phyloP scores from a whole-genome alignment of 2,888 invertebrate species.

The Venusia cambrica region DNA sequence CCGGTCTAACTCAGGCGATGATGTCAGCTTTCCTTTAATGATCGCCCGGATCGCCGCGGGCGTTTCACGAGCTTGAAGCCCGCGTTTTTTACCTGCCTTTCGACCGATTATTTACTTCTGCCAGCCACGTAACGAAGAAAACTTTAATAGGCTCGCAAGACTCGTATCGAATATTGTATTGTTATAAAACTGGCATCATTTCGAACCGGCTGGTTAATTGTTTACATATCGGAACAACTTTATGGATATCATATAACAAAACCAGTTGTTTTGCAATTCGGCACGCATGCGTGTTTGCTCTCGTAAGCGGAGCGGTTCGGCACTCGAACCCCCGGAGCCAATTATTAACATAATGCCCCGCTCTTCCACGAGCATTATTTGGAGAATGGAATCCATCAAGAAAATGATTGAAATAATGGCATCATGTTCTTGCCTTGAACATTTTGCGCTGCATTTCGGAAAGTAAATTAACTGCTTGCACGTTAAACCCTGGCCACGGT shows the following conservation, averaged over 20 bases:
- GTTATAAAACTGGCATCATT: conserved; percentile 34
- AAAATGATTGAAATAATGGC: conserved; percentile 63
- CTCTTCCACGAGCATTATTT: conserved; percentile 61
- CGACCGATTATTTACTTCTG: conserved; percentile 37
- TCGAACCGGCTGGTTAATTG: conserved; percentile 36
- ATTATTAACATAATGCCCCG: conserved; percentile 61
- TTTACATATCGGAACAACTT: conserved; percentile 54
- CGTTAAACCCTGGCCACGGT: conserved; percentile 27
- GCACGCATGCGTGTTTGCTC: conserved; percentile 55
- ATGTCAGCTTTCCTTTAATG: conserved; percentile 74
- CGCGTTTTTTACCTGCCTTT: conserved; percentile 42
- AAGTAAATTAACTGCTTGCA: conserved; percentile 41
- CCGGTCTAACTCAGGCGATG: conserved; percentile 66
- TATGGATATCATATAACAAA: conserved; percentile 47
- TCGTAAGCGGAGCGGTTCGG: conserved; percentile 41
- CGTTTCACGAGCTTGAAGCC: conserved; percentile 58
- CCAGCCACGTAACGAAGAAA: conserved; percentile 27
- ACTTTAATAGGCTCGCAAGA: conserved; percentile 34
- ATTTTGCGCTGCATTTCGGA: conserved; percentile 38
- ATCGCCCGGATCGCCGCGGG: conserved; percentile 51
- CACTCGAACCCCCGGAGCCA: conserved; percentile 50
- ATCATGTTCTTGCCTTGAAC: conserved; percentile 34
- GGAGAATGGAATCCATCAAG: conserved; percentile 57
- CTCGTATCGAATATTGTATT: conserved; percentile 33
- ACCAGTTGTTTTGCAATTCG: conserved; percentile 63